Evolutionary conservation across 35 echinoderm and acorn worm genomes (phyloP), one percentile per base, ranked within the genome.

Genomic region (Apostichopus californicus): DNA sequence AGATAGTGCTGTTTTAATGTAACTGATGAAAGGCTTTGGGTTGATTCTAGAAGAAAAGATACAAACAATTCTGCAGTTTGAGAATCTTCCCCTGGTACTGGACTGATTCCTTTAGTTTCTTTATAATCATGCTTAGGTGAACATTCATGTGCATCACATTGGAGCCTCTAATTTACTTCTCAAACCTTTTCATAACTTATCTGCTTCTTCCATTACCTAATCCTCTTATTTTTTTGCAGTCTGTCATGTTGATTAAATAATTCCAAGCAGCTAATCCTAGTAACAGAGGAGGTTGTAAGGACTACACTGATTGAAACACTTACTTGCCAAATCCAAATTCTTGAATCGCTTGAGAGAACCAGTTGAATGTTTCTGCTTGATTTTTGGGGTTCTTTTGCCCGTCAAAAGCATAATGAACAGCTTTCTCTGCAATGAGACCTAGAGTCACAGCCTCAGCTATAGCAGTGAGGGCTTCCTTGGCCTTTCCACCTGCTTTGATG

Each of bases 381-480:
- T 99, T 99, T 78, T 99, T 99, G 53, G 97, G 97, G 82, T 99
- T 99, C 83, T 99, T 99, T 90, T 99, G 97, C 14, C 85, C 90
- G 13, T 94, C 92, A 92, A 96, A 99, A 15, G 97, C 97, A 73
- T 99, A 99, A 9, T 78, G 88, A 9, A 94, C 86, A 6, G 89
- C 93, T 91, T 95, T 61, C 56, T 91, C 71, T 3, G 92, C 87
- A 17, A 98, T 68, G 56, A 86, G 94, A 8, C 95, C 95, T 10
- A 99, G 92, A 17, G 87, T 72, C 10, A 88, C 90, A 5, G 95
- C 95, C 81, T 99, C 97, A 18, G 95, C 95, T 2, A 99, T 89
- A 1, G 89, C 81, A 0, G 97, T 96, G 93, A 99, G 52, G 24
- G 95, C 82, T 59, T 96, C 97, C 88, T 94, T 92, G 14, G 96